Conservation (phyloP, 35 echinoderm and acorn worm genomes). For the Stichopus chloronotus region DNA sequence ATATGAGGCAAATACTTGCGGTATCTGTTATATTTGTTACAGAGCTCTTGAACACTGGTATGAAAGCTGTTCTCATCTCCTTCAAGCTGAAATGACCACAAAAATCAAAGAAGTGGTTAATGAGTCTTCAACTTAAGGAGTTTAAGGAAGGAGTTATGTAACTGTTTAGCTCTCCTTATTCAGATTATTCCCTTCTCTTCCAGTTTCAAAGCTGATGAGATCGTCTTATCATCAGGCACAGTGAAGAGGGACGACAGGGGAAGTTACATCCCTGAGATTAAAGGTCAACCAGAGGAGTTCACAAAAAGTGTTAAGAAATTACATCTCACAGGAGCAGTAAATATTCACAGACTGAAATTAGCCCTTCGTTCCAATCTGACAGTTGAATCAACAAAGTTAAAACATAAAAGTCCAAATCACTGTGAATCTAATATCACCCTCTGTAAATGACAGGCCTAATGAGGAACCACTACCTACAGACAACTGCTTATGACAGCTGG, state of each 20-base stretch:
- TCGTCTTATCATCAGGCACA: no score
- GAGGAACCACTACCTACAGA: no score
- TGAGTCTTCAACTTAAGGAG: background rate
- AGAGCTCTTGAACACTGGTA: conserved; percentile 40
- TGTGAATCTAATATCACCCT: no score
- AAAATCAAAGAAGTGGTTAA: background rate
- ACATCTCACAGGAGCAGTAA: background rate
- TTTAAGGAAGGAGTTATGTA: background rate
- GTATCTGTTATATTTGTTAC: conserved; percentile 65
- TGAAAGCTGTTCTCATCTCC: conserved; percentile 56
- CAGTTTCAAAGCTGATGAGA: no score
- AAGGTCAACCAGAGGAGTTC: background rate
- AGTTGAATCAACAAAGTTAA: no score
- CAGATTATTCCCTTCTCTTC: no score
- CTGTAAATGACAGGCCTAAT: no score
- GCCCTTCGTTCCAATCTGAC: background rate
- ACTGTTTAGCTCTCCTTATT: background rate
- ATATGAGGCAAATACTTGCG: conserved; percentile 62
- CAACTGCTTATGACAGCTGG: no score
- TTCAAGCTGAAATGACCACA: conserved; percentile 45
- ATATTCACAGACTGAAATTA: background rate
- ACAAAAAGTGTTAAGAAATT: background rate
- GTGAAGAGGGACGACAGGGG: no score
- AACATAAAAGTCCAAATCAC: no score
- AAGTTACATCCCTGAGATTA: no score